These are phyloP conservation scores for Perdita meconis DNA, from an alignment of 2,888 invertebrate species.

Conservation along the genomic window DNA sequence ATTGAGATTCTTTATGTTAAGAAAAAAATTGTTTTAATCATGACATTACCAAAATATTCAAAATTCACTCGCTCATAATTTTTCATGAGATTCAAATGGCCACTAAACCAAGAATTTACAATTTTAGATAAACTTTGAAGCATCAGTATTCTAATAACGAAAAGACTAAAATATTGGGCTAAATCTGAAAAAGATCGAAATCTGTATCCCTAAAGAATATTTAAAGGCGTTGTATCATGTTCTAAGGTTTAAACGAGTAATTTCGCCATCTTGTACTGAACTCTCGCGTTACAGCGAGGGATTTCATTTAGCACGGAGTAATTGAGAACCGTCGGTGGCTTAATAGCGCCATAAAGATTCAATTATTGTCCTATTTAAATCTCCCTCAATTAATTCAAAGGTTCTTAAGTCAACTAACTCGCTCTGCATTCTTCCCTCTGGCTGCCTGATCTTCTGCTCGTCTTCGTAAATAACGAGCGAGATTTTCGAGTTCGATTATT, in stretches of 20 bases:
- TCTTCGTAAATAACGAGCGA: slow-evolving; percentile 16
- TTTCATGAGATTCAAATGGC: no score
- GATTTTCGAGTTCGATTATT: slow-evolving; percentile 23
- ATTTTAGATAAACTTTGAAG: no score
- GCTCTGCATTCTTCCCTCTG: slow-evolving; percentile 28
- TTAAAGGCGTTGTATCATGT: not conserved
- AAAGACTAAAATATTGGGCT: no score
- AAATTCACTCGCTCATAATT: no score
- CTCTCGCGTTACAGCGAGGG: not conserved
- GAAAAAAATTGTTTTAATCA: no score
- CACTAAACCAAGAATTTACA: no score
- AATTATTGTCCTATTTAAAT: slow-evolving; percentile 45
- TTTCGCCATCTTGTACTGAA: not conserved
- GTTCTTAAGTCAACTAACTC: slow-evolving; percentile 36
- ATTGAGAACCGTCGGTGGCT: slow-evolving; percentile 36
- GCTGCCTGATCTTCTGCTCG: not conserved
- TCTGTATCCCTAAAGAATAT: no score
- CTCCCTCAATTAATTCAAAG: slow-evolving; percentile 40
- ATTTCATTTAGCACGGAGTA: slow-evolving; percentile 33
- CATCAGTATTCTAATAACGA: no score
- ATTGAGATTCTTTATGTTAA: no score
- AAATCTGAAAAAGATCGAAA: not conserved
- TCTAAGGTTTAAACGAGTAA: not conserved
- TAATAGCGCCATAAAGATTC: slow-evolving; percentile 43
- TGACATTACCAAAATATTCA: no score